Base-by-base conservation (phyloP, 1,140 invertebrate genomes). In the Camponotus floridanus region DNA sequence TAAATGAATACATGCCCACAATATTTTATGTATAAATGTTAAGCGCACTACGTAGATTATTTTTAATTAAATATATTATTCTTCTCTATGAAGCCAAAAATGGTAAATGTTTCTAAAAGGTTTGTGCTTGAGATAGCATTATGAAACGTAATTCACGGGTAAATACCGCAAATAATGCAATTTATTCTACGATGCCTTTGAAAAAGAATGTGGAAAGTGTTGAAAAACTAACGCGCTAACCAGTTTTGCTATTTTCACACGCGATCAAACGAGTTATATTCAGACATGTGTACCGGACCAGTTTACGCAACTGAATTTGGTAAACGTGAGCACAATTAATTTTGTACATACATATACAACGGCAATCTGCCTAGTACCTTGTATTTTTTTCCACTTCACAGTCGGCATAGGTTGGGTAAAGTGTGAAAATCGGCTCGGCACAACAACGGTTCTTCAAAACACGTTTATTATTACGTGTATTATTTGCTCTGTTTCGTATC, bases 281-380 rank as follows among this genome's bases (percentile, higher is more conserved):
- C 68, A 57, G 68, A 83, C 68, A 59, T 83, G 55, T 83, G 42
- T 83, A 83, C 73, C 79, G 79, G 39, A 83, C 36, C 42, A 73
- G 68, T 83, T 83, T 83, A 83, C 79, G 67, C 79, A 81, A 81
- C 68, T 83, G 55, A 83, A 83, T 83, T 83, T 73, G 39, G 68
- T 83, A 83, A 83, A 83, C 79, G 79, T 61, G 79, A 68, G 79
- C 79, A 83, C 79, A 83, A 83, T 83, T 83, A 83, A 83, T 83
- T 83, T 83, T 83, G 79, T 83, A 83, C 67, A 73, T 81, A 81
- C 45, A 21, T 79, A 21, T 39, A 57, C 79, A 83, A 67, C 39
- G 42, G 48, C 68, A 45, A 73, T 83, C 55, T 39, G 55, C 31
- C 65, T 42, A 33, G 55, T 45, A 61, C 55, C 64, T 83, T 83